Evolutionary conservation across 2,113 vertebrate species (phyloP), one percentile per base, ranked within the genome.

Genomic region (Diphyllodes magnificus): DNA sequence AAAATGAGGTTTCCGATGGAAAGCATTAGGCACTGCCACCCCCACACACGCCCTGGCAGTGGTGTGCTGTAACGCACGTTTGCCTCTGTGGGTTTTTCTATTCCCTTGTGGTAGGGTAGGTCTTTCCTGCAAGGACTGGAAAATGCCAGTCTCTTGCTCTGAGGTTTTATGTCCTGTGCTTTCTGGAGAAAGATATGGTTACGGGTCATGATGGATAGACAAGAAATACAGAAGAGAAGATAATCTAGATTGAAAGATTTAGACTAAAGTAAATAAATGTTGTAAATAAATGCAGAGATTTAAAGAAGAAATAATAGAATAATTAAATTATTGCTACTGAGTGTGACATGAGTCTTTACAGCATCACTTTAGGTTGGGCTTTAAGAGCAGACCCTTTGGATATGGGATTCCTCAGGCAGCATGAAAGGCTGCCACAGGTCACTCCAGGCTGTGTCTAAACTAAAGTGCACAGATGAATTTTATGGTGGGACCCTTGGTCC

Each of bases 91-190:
- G 63, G 6, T 39, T 76, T 77, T 80, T 86, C 39, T 54, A 0
- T 56, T 72, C 28, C 59, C 37, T 42, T 23, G 23, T 18, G 31
- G 24, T 27, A 25, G 49, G 24, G 49, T 25, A 25, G 39, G 17
- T 61, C 15, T 73, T 53, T 42, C 39, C 65, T 15, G 49, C 3
- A 9, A 71, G 27, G 53, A 20, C 4, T 20, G 19, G 61, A 21
- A 64, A 51, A 68, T 24, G 49, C 16, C 39, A 13, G 0, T 10
- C 12, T 30, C 28, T 42, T 2, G 3, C 13, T 18, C 49, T 6
- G 30, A 23, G 33, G 18, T 72, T 47, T 56, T 45, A 30, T 0
- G 0, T 12, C 28, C 39, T 15, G 2, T 2, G 0, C 25, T 45
- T 87, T 30, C 21, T 27, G 57, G 21, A 35, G 61, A 69, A 35